Percentiles rank a stretch among this genome's conserved stretches.
phyloP scores from a whole-genome alignment of 2,113 vertebrate species.

The Gallinago jamesoni region DNA sequence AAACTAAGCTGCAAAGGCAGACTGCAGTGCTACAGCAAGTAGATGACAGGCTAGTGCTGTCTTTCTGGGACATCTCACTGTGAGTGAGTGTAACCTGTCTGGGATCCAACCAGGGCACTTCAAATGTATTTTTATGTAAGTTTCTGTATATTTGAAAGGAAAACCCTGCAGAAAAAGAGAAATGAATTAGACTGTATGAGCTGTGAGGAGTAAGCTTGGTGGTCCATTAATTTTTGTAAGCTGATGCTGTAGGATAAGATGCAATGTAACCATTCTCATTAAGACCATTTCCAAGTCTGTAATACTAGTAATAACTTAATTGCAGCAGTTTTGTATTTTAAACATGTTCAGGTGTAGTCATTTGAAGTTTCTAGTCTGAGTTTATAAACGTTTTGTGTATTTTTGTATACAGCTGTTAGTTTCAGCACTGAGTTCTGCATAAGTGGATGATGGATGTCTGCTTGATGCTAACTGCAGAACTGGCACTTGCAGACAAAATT shows the following conservation, averaged over 20 bases:
- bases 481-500: neutral
- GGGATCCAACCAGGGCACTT: neutral
- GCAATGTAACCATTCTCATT: neutral
- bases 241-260: neutral
- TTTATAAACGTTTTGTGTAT: neutral
- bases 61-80: neutral
- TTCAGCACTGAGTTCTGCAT: neutral
- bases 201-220: neutral
- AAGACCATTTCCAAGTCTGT: neutral
- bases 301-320: neutral
- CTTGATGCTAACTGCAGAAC: neutral
- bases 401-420: neutral
- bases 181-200: neutral
- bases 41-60: neutral
- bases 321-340: neutral
- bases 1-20: neutral
- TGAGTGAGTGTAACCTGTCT: neutral
- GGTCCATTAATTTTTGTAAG: neutral
- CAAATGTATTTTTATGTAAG: neutral
- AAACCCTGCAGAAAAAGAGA: neutral
- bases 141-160: neutral
- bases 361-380: neutral
- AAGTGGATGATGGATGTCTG: neutral
- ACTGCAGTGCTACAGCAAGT: neutral
- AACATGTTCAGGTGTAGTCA: neutral